Evolutionary conservation across 1,140 invertebrate genomes (phyloP).

Genomic region (Trichonephila clavata): DNA sequence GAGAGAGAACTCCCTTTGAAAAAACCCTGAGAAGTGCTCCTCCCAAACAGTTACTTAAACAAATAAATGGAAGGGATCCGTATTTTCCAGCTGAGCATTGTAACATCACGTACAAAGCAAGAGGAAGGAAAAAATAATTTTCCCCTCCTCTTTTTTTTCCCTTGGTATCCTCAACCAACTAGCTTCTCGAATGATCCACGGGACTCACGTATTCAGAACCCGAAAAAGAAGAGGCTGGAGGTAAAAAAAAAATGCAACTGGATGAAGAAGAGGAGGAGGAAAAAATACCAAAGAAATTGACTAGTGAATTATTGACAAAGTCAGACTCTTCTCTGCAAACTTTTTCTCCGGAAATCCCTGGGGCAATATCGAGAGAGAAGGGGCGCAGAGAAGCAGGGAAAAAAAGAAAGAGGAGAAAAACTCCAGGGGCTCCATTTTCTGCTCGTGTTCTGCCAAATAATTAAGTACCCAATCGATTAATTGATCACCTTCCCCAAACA

Average conservation of each 20-base stretch:
- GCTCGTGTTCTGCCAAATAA: slow-evolving; percentile 76
- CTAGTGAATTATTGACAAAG: slow-evolving; percentile 76
- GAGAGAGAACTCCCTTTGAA: slow-evolving; percentile 27
- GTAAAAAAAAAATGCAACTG: slow-evolving; percentile 38
- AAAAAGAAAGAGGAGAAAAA: slow-evolving; percentile 57
- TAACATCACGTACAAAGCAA: slow-evolving; percentile 58
- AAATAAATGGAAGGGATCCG: slow-evolving; percentile 32
- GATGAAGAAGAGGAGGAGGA: slow-evolving; percentile 1
- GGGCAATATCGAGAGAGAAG: slow-evolving; percentile 71
- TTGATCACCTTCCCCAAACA: slow-evolving; percentile 75
- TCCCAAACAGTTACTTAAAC: slow-evolving; percentile 72
- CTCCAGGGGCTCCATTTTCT: slow-evolving; percentile 73
- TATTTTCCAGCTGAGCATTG: slow-evolving; percentile 33
- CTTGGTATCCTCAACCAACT: background rate
- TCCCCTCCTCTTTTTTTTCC: background rate
- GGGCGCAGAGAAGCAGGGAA: background rate
- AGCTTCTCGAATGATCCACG: slow-evolving; percentile 55
- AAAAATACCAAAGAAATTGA: slow-evolving; percentile 64
- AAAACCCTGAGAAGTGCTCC: slow-evolving; percentile 29
- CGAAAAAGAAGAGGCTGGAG: background rate
- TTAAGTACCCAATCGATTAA: slow-evolving; percentile 76
- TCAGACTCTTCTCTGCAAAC: slow-evolving; percentile 70
- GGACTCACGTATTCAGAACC: slow-evolving; percentile 73
- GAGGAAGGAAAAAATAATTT: no score
- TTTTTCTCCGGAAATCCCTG: slow-evolving; percentile 69